Conservation (phyloP, 2,113 vertebrate genomes). For the Bungarus multicinctus region DNA sequence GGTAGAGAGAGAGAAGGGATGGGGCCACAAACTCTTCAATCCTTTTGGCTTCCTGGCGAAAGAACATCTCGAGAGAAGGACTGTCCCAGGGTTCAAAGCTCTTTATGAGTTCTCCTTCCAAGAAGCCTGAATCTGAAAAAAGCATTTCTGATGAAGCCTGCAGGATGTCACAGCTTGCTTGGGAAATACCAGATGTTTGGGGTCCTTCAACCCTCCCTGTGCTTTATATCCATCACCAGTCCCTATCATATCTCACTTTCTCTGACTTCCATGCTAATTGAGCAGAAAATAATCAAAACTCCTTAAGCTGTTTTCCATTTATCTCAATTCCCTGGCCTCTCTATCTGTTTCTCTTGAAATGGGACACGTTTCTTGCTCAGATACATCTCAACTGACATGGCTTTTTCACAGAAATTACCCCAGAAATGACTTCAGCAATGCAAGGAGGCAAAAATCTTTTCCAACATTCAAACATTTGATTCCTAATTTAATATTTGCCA, state of each 20-base stretch:
- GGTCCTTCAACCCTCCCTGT: neutral
- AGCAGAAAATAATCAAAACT: neutral
- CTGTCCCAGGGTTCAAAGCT: neutral
- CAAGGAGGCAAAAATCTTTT: neutral
- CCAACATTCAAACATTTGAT: neutral
- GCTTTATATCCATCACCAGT: neutral
- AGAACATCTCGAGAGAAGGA: neutral
- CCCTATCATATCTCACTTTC: neutral
- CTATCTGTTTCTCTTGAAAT: neutral
- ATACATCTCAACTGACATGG: neutral
- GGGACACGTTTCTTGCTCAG: neutral
- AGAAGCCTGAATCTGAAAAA: neutral
- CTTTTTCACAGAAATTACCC: neutral
- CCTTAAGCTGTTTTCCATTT: neutral
- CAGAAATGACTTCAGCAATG: neutral
- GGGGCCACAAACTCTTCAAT: neutral
- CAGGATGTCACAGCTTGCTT: neutral
- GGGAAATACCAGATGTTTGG: neutral
- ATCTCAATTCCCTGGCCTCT: neutral
- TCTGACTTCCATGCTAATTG: neutral
- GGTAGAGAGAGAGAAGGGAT: neutral
- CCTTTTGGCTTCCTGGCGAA: neutral
- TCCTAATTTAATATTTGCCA: neutral
- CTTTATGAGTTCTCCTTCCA: neutral
- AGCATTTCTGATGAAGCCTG: neutral